Conservation (phyloP, 2,113 vertebrate genomes). For the Turdus rufiventris region DNA sequence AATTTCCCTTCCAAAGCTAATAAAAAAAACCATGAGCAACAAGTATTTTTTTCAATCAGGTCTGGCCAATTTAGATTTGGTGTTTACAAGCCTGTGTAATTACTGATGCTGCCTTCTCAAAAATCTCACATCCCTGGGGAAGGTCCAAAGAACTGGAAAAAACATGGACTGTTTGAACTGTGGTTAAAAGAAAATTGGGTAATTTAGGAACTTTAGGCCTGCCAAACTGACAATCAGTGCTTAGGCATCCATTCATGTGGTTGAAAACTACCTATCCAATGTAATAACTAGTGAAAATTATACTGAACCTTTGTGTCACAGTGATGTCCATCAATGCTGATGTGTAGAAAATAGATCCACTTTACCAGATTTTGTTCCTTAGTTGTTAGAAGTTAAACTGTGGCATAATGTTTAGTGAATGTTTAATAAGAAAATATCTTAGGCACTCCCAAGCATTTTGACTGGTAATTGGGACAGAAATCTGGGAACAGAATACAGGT, state of each 20-base stretch:
- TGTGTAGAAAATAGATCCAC: background rate
- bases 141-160: background rate
- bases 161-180: background rate
- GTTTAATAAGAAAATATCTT: background rate
- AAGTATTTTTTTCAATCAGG: background rate
- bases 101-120: background rate
- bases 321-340: background rate
- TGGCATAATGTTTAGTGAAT: background rate
- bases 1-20: background rate
- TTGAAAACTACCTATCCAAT: background rate
- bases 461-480: background rate
- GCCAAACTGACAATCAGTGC: background rate
- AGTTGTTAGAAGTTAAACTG: background rate
- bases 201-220: background rate
- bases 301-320: accelerated
- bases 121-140: background rate
- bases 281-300: background rate
- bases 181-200: background rate
- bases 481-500: background rate
- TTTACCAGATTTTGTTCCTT: background rate
- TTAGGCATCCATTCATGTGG: background rate
- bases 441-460: background rate
- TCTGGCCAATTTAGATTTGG: background rate
- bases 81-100: background rate
- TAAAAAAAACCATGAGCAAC: background rate